These are phyloP conservation scores for Sylvilagus bachmani DNA, from an alignment of 2,113 vertebrate species.

Conservation along the genomic window DNA sequence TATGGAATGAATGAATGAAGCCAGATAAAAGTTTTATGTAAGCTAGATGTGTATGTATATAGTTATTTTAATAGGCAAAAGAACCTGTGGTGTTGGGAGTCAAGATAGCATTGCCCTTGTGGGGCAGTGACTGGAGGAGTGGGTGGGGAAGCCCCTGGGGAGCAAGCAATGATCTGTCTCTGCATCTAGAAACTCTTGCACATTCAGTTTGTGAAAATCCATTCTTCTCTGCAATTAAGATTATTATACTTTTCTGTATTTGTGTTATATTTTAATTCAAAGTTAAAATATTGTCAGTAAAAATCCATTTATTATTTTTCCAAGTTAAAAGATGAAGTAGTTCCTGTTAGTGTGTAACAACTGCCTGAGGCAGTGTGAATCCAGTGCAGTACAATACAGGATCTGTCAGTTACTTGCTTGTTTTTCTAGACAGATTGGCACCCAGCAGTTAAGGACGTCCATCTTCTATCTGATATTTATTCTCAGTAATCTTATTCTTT, in stretches of 20 bases:
- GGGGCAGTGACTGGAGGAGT: background rate
- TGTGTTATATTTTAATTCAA: conserved; percentile 40
- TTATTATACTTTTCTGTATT: background rate
- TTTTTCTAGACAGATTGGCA: conserved; percentile 3
- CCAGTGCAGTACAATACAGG: background rate
- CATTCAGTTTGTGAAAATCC: conserved; percentile 20
- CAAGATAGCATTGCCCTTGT: background rate
- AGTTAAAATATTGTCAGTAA: conserved; percentile 43
- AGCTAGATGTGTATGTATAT: background rate
- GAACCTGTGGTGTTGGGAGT: background rate
- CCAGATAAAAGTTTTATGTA: background rate
- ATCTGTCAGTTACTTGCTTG: background rate
- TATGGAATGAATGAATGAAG: background rate
- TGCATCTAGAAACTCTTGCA: background rate
- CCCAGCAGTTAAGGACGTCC: background rate
- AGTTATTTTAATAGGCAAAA: background rate
- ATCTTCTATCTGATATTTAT: background rate
- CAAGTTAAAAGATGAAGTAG: background rate
- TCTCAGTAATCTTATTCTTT: background rate
- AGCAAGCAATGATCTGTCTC: background rate
- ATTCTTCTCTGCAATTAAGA: background rate
- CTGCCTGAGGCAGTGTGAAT: background rate
- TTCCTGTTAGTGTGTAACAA: conserved; percentile 35
- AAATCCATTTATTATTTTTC: conserved; percentile 7
- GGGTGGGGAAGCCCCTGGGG: background rate